Evolutionary conservation across 2,113 vertebrate genomes (phyloP), one percentile per base, ranked within the genome.

Genomic region (Strigops habroptila): DNA sequence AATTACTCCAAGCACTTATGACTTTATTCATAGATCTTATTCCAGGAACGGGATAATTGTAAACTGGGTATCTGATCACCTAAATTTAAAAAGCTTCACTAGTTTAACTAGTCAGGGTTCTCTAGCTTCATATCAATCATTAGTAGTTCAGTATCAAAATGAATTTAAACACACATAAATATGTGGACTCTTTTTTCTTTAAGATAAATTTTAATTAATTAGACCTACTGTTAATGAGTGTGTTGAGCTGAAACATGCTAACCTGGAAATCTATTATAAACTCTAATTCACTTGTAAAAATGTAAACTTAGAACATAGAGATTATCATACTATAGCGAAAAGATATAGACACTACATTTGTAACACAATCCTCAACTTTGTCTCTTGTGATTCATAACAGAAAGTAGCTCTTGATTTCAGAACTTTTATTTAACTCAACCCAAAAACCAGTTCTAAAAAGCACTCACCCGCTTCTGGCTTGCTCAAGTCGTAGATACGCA

Each of bases 401-500:
- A 69, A 68, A 79, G 25, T 1, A 74, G 12, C 19, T 25, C 16
- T 39, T 30, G 15, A 43, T 59, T 88, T 67, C 63, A 60, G 10
- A 60, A 21, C 30, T 67, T 65, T 5, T 6, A 31, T 51, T 83
- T 39, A 78, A 51, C 31, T 55, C 15, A 9, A 16, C 39, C 13
- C 10, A 71, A 43, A 14, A 53, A 67, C 15, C 28, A 33, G 44
- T 68, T 84, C 23, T 43, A 60, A 89, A 64, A 81, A 51, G n/a
- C 88, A 88, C 97, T 96, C 92, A 99, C 99, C 99, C 95, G 99
- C 98, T 95, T 99, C 99, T 41, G 99, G 98, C 89, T 98, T 99
- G 97, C 97, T 98, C 95, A 99, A 98, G 83, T 99, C 99, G 12
- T 99, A 99, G 88, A 99, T 99, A 64, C 99, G 99, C 84, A 99